A percentile compares a stretch with the other conserved stretches of the same genome.
phyloP scores from a whole-genome alignment of 2,113 vertebrate genomes.

The Australoheros scitulus region DNA sequence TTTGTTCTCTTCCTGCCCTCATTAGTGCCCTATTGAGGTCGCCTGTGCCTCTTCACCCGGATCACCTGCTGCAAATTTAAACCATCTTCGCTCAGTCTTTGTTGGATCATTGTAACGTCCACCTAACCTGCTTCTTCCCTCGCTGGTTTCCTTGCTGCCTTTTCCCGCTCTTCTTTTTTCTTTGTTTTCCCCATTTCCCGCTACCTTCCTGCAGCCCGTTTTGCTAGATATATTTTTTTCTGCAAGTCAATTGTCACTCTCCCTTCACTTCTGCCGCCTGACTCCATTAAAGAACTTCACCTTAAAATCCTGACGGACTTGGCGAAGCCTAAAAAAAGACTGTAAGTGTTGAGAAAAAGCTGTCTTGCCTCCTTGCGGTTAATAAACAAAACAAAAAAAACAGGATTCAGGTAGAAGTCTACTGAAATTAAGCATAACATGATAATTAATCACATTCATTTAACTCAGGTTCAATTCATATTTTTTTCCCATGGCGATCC shows the following conservation, averaged over 20 bases:
- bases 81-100: neutral
- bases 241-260: too few relatives aligned
- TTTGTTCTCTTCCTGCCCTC: neutral
- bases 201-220: neutral
- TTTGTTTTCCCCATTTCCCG: too few relatives aligned
- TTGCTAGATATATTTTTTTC: neutral
- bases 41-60: neutral
- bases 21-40: neutral
- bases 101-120: neutral
- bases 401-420: neutral
- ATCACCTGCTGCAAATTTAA: neutral
- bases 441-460: neutral
- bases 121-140: neutral
- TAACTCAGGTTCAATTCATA: neutral
- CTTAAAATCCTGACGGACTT: neutral
- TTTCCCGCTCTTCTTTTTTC: too few relatives aligned
- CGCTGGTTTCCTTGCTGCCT: too few relatives aligned
- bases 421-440: neutral
- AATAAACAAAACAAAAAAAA: neutral
- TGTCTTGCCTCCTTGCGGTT: neutral
- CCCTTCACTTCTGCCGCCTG: accelerated
- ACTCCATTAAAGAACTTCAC: neutral
- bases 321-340: neutral
- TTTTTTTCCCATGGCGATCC: accelerated
- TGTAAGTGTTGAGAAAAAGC: neutral